Evolutionary conservation across 2,113 vertebrate species (phyloP).

Genomic region (Sander vitreus): DNA sequence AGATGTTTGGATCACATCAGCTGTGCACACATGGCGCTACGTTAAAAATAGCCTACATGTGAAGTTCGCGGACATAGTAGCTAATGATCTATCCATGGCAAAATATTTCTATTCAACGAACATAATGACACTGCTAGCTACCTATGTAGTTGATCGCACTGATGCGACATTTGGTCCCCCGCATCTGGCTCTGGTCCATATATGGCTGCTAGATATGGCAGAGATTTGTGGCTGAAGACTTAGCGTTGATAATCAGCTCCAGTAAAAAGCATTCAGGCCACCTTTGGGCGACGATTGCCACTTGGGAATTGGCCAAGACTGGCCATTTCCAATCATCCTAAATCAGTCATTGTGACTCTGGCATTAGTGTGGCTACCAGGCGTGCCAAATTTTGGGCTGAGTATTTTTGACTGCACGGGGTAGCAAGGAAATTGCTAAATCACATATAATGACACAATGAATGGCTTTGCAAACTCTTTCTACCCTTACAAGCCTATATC

Average conservation of each 20-base stretch:
- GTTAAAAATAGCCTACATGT: too few relatives aligned
- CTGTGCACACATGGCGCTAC: too few relatives aligned
- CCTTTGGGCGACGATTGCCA: not conserved
- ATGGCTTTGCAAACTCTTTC: not conserved
- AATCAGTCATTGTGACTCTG: conserved; percentile 28
- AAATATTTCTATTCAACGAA: too few relatives aligned
- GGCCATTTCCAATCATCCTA: not conserved
- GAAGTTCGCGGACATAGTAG: too few relatives aligned
- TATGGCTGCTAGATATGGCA: too few relatives aligned
- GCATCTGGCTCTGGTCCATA: not conserved
- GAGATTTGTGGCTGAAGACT: not conserved
- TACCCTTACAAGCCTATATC: not conserved
- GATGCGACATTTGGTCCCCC: not conserved
- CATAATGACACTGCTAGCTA: not conserved
- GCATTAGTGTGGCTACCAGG: not conserved
- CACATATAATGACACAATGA: not conserved
- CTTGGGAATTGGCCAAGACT: not conserved
- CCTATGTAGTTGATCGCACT: not conserved
- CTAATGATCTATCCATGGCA: too few relatives aligned
- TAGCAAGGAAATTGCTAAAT: conserved; percentile 4
- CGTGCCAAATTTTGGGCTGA: conserved; percentile 6
- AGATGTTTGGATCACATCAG: too few relatives aligned
- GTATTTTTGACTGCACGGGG: conserved; percentile 12
- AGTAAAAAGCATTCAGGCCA: not conserved
- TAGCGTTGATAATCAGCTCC: not conserved